Evolutionary conservation across 2,888 invertebrate species (phyloP).

Genomic region (Graphium colonna): DNA sequence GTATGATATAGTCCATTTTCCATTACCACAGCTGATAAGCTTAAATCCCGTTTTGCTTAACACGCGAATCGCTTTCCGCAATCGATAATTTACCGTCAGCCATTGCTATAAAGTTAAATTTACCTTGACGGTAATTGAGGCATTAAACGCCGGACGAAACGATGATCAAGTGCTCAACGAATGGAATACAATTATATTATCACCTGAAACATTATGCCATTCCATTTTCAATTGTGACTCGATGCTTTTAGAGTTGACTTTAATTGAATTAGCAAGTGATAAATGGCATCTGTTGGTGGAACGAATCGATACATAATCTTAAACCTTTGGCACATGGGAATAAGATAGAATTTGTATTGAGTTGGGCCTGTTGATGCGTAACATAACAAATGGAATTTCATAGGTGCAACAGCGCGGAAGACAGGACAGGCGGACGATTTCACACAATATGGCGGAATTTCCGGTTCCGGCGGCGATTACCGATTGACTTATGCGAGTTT

Average conservation of each 20-base stretch:
- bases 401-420: slow-evolving; percentile 72
- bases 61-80: slow-evolving; percentile 8
- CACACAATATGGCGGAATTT: slow-evolving; percentile 73
- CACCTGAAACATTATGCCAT: slow-evolving; percentile 52
- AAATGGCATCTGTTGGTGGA: neutral
- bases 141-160: slow-evolving; percentile 44
- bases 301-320: slow-evolving; percentile 17
- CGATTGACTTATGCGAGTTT: slow-evolving; percentile 49
- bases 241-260: slow-evolving; percentile 12
- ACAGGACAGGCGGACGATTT: slow-evolving; percentile 69
- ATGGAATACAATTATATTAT: slow-evolving; percentile 65
- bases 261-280: slow-evolving; percentile 7
- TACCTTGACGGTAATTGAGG: slow-evolving; percentile 23
- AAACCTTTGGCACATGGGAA: slow-evolving; percentile 18
- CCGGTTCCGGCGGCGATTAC: slow-evolving; percentile 71
- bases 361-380: slow-evolving; percentile 6
- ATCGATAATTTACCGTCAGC: slow-evolving; percentile 21
- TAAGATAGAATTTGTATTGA: slow-evolving; percentile 29
- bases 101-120: slow-evolving; percentile 34
- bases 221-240: slow-evolving; percentile 26
- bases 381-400: slow-evolving; percentile 46
- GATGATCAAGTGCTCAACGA: slow-evolving; percentile 61
- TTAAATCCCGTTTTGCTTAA: slow-evolving; percentile 18
- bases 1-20: slow-evolving; percentile 33
- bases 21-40: slow-evolving; percentile 20